phyloP scores from a whole-genome alignment of 2,797 vertebrate species.

The Sebastes melanostomus region DNA sequence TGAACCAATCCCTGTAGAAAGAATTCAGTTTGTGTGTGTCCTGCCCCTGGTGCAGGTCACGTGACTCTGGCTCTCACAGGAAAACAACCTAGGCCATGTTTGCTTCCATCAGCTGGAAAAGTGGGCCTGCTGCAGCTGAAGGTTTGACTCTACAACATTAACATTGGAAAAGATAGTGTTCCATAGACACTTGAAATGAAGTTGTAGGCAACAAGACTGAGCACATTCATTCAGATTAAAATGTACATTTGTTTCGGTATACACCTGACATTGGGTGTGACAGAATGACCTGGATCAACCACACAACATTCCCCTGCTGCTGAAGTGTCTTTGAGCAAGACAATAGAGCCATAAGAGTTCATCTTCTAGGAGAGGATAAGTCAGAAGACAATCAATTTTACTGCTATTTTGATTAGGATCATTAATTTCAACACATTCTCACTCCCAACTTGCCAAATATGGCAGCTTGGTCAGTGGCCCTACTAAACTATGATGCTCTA shows the following conservation, averaged over 20 bases:
- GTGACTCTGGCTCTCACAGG: conserved; percentile 26
- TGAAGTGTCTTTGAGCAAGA: neutral
- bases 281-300: neutral
- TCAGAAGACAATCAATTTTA: neutral
- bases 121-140: neutral
- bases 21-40: neutral
- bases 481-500: neutral
- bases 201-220: neutral
- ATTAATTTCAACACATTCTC: neutral
- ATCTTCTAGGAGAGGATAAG: neutral
- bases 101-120: neutral
- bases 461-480: too few species aligned
- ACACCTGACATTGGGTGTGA: neutral
- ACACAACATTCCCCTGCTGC: neutral
- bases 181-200: neutral
- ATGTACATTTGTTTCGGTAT: neutral
- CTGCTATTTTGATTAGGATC: neutral
- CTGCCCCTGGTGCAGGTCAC: conserved; percentile 8
- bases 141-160: neutral
- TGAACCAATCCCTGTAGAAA: neutral
- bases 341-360: neutral
- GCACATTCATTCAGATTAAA: neutral
- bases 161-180: neutral
- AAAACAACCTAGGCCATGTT: conserved; percentile 16
- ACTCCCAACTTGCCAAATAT: too few species aligned